These are phyloP conservation scores for Ladona fulva DNA, from an alignment of 1,140 invertebrate genomes.

Conservation along the genomic window DNA sequence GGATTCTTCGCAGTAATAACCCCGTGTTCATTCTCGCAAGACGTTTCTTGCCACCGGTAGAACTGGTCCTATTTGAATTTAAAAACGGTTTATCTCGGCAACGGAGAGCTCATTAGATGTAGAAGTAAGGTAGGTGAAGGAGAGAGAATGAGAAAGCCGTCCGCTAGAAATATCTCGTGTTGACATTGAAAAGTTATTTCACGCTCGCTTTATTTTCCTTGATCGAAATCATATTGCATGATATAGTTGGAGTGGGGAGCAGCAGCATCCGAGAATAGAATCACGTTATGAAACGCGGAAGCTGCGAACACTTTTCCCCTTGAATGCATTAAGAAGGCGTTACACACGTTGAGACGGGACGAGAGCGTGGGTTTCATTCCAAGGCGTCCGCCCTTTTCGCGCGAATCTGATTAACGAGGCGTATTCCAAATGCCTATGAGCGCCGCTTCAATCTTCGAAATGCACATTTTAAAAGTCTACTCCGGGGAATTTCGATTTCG, in stretches of 20 bases:
- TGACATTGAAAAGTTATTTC: conserved; percentile 3
- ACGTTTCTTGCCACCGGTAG: not conserved
- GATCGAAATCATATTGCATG: not conserved
- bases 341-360: not conserved
- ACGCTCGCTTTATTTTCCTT: not conserved
- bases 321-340: conserved; percentile 6
- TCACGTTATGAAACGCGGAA: not conserved
- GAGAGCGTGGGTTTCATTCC: not conserved
- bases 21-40: not conserved
- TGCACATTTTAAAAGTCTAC: no score
- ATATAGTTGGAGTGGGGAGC: not conserved
- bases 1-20: no score
- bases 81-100: not conserved
- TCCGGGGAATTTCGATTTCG: no score
- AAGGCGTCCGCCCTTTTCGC: not conserved
- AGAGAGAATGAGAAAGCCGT: not conserved
- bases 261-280: not conserved
- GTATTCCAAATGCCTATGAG: not conserved
- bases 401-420: not conserved
- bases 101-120: not conserved
- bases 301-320: not conserved
- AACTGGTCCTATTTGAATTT: not conserved
- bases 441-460: no score
- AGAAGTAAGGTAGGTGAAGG: not conserved
- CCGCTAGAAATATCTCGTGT: not conserved